phyloP scores from a whole-genome alignment of 2,888 invertebrate genomes.

The Volucella bombylans region DNA sequence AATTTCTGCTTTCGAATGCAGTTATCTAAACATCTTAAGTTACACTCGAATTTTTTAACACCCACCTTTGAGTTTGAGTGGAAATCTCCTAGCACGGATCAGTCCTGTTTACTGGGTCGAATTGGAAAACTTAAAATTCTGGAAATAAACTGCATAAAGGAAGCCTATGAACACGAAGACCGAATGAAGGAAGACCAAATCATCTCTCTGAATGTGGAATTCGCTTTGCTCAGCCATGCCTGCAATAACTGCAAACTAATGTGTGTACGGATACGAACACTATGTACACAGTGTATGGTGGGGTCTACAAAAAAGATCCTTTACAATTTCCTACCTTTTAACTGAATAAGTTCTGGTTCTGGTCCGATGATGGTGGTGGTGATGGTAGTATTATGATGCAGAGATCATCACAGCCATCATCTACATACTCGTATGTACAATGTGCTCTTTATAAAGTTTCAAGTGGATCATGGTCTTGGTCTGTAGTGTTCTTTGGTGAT shows the following conservation, averaged over 20 bases:
- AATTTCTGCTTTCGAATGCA: slow-evolving; percentile 28
- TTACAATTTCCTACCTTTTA: neutral
- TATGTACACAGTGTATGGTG: neutral
- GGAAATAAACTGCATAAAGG: slow-evolving; percentile 61
- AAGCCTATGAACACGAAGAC: slow-evolving; percentile 36
- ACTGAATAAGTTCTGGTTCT: neutral
- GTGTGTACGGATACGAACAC: no score
- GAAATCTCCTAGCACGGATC: neutral
- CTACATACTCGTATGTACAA: no score
- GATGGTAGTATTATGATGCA: slow-evolving; percentile 24
- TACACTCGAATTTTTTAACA: slow-evolving; percentile 22
- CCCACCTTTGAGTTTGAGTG: neutral
- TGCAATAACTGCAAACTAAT: slow-evolving; percentile 42
- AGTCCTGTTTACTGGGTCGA: slow-evolving; percentile 17
- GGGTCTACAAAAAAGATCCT: neutral
- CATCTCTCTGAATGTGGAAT: slow-evolving; percentile 40
- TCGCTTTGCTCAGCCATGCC: slow-evolving; percentile 21
- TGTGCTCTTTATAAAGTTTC: no score
- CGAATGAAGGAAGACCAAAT: neutral
- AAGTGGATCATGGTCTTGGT: no score
- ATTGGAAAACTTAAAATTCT: slow-evolving; percentile 59
- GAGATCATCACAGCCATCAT: neutral
- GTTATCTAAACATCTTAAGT: slow-evolving; percentile 54
- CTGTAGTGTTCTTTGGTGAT: no score
- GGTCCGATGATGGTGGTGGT: neutral